A percentile compares a stretch with the other conserved stretches of the same genome.
These are phyloP conservation scores for Gortyna flavago DNA, from an alignment of 2,888 invertebrate genomes.

Conservation along the genomic window DNA sequence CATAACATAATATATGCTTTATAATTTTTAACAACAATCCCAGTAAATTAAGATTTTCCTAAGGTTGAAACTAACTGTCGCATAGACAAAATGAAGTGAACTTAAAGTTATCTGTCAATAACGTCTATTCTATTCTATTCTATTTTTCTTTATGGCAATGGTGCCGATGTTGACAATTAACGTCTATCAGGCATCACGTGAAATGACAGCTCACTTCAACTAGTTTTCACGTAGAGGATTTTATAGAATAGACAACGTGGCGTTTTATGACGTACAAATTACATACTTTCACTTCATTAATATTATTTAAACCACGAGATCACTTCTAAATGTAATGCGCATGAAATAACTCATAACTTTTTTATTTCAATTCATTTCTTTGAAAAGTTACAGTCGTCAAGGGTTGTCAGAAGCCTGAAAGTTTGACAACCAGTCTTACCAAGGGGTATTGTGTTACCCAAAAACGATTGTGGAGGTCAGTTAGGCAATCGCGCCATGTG, in stretches of 20 bases:
- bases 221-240: background rate
- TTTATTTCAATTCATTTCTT: background rate
- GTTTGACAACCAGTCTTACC: background rate
- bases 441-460: background rate
- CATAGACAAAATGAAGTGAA: background rate
- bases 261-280: background rate
- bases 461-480: background rate
- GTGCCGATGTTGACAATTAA: no score
- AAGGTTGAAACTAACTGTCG: background rate
- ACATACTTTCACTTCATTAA: constrained; percentile 45
- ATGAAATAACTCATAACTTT: constrained; percentile 14
- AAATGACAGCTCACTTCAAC: background rate
- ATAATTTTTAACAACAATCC: background rate
- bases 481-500: background rate
- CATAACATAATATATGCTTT: no score
- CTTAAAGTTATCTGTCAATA: background rate
- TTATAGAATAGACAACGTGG: no score
- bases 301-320: constrained; percentile 27
- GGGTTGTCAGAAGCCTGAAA: no score
- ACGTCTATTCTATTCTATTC: no score
- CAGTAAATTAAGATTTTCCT: background rate
- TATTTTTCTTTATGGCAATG: no score
- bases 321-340: constrained; percentile 32
- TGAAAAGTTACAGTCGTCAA: no score
- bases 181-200: background rate